Conservation (phyloP, 2,797 vertebrate genomes). For the Peromyscus eremicus region DNA sequence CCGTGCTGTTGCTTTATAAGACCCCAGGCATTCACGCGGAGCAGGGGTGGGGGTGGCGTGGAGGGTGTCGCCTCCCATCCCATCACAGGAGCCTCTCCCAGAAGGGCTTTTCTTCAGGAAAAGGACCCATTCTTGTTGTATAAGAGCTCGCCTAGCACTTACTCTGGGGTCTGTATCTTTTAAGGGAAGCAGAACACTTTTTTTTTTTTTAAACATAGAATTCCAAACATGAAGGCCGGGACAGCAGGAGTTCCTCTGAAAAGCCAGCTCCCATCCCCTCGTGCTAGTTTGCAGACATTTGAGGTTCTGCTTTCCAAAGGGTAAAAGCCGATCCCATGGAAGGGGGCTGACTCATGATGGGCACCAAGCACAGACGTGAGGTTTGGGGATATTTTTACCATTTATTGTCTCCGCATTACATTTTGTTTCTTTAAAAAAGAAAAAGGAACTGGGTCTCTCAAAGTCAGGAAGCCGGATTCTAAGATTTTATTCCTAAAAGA, state of each 20-base stretch:
- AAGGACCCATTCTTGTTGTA: neutral
- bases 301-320: neutral
- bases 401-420: slow-evolving; percentile 57
- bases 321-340: neutral
- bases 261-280: neutral
- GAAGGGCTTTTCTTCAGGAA: neutral
- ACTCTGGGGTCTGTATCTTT: neutral
- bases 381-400: slow-evolving; percentile 51
- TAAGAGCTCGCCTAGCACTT: neutral
- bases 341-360: neutral
- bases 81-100: neutral
- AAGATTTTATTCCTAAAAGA: slow-evolving; percentile 58
- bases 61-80: neutral
- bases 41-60: neutral
- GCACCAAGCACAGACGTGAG: neutral
- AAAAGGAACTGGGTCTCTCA: slow-evolving; percentile 16
- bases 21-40: neutral
- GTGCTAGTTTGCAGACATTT: slow-evolving; percentile 4
- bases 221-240: neutral
- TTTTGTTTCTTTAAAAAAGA: slow-evolving; percentile 58
- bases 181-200: neutral
- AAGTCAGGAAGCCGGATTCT: slow-evolving; percentile 57
- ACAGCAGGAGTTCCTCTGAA: neutral
- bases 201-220: neutral
- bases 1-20: neutral